Evolutionary conservation across 2,797 vertebrate species (phyloP).

Genomic region (Synanceia verrucosa): DNA sequence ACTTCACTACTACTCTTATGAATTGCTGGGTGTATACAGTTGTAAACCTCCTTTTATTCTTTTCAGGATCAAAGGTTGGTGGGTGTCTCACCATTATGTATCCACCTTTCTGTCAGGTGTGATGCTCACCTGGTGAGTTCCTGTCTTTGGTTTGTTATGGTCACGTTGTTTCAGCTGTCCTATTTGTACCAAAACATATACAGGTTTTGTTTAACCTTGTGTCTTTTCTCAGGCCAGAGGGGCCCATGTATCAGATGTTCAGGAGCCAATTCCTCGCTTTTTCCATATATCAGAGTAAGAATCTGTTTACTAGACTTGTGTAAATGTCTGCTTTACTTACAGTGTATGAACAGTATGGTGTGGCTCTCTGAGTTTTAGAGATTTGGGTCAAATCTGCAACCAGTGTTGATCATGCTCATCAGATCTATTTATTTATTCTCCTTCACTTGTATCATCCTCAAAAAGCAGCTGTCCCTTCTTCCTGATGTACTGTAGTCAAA

Average conservation of each 20-base stretch:
- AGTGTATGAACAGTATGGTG: background rate
- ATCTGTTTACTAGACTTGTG: background rate
- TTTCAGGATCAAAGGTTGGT: constrained; percentile 97
- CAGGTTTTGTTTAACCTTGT: background rate
- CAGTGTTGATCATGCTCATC: background rate
- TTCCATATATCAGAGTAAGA: constrained; percentile 98
- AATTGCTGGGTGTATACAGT: background rate
- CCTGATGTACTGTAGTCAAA: background rate
- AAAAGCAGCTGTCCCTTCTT: background rate
- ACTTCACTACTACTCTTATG: background rate
- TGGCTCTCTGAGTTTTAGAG: background rate
- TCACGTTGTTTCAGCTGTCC: background rate
- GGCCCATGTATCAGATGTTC: constrained; percentile 96
- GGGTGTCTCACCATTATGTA: constrained; percentile 98
- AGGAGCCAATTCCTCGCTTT: constrained; percentile 96
- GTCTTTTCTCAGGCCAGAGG: constrained; percentile 88
- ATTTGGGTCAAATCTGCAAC: background rate
- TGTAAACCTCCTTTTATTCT: background rate
- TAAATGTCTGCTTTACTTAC: background rate
- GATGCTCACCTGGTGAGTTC: constrained; percentile 97
- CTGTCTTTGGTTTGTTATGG: background rate
- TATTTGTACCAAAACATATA: background rate
- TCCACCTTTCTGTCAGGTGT: constrained; percentile 97
- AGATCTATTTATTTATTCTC: background rate
- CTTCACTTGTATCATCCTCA: background rate